Percentiles rank a stretch among this genome's conserved stretches.
These are phyloP conservation scores for Homarus americanus DNA, from an alignment of 1,140 invertebrate genomes.

Conservation along the genomic window DNA sequence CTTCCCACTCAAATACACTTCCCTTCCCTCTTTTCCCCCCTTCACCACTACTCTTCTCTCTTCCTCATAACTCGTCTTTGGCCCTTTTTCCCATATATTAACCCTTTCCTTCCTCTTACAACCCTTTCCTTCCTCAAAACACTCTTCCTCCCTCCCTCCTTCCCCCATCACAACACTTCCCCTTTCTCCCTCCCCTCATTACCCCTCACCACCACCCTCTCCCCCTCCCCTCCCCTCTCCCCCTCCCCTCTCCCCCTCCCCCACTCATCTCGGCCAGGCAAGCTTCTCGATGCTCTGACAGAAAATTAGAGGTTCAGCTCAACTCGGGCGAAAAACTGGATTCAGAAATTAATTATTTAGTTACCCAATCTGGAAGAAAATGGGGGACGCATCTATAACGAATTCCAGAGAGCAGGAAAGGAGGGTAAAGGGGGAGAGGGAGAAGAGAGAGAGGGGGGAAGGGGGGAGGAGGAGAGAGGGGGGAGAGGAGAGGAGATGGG, in stretches of 20 bases:
- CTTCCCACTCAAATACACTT: too few species aligned
- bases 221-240: background rate
- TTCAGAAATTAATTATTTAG: constrained; percentile 71
- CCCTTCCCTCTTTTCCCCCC: background rate
- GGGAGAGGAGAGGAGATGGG: background rate
- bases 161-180: too few species aligned
- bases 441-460: background rate
- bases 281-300: constrained; percentile 26
- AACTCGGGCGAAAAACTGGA: constrained; percentile 61
- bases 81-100: too few species aligned
- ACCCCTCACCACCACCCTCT: background rate
- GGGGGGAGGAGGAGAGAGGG: background rate
- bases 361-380: constrained; percentile 63
- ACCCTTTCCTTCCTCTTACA: too few species aligned
- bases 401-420: constrained; percentile 27
- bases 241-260: background rate
- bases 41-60: too few species aligned
- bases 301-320: constrained; percentile 68
- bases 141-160: too few species aligned
- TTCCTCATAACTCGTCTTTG: too few species aligned
- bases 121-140: too few species aligned
- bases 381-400: constrained; percentile 47
- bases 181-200: background rate
- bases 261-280: background rate
- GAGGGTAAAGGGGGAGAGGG: background rate